A percentile compares a stretch with the other conserved stretches of the same genome.
Conservation (phyloP, 2,797 vertebrate species). For the Delichon dasypus region DNA sequence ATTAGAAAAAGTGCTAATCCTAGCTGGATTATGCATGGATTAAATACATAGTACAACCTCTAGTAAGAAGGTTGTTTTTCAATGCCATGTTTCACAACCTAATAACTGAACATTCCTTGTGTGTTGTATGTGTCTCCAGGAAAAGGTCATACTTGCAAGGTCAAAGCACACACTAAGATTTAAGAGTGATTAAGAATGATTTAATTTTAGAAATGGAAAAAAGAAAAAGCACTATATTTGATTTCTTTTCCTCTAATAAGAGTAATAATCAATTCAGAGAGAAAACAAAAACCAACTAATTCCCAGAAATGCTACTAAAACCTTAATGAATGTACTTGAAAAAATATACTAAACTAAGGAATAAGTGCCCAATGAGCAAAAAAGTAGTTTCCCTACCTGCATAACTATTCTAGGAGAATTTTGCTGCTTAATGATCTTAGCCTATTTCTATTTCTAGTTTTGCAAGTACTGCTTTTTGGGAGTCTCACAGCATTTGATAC, state of each 20-base stretch:
- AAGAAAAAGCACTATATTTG: background rate
- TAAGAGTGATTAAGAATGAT: background rate
- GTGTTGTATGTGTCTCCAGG: background rate
- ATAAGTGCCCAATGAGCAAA: slow-evolving; percentile 42
- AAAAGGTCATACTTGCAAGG: background rate
- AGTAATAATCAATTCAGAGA: background rate
- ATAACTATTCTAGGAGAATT: slow-evolving; percentile 47
- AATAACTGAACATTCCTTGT: background rate
- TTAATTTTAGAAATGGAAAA: background rate
- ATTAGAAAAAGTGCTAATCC: slow-evolving; percentile 55
- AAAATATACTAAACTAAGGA: slow-evolving; percentile 1
- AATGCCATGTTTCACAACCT: background rate
- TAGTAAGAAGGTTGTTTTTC: slow-evolving; percentile 19
- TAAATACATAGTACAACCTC: background rate
- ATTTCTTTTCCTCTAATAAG: background rate
- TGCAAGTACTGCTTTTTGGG: slow-evolving; percentile 63
- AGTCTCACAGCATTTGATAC: slow-evolving; percentile 32
- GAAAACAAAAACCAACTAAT: background rate
- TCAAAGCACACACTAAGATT: background rate
- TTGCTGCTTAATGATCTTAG: slow-evolving; percentile 48
- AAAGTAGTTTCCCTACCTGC: background rate
- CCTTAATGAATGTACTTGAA: background rate
- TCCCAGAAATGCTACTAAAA: background rate
- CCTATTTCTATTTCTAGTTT: slow-evolving; percentile 67
- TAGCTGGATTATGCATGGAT: slow-evolving; percentile 44